Conservation (phyloP, 2,113 vertebrate genomes). For the Syngnathus scovelli region DNA sequence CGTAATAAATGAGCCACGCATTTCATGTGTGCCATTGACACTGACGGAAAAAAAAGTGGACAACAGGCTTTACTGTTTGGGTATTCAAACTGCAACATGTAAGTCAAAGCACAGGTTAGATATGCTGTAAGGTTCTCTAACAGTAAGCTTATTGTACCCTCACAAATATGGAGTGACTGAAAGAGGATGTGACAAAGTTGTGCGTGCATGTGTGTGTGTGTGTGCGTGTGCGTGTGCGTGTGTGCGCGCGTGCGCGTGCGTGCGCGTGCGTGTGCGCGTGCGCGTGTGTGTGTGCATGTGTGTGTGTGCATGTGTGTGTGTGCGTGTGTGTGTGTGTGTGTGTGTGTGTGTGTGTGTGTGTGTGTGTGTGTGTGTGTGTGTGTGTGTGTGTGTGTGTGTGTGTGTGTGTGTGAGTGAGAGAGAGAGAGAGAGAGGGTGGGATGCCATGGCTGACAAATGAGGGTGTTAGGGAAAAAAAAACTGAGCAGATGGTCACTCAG, state of each 20-base stretch:
- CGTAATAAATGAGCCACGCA: neutral
- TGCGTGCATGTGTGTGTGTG: neutral
- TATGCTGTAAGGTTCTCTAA: neutral
- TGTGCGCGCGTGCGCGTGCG: too few species aligned
- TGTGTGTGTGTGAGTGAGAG: too few species aligned
- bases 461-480: neutral
- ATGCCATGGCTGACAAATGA: neutral
- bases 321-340: neutral
- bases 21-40: neutral
- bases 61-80: neutral
- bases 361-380: neutral
- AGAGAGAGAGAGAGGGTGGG: neutral
- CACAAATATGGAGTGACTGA: neutral
- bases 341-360: neutral
- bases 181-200: neutral
- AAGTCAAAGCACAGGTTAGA: neutral
- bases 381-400: neutral
- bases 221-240: neutral
- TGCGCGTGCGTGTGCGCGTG: neutral
- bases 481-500: neutral
- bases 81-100: neutral
- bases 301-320: neutral
- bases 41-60: neutral
- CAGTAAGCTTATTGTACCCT: neutral
- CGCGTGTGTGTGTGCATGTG: too few species aligned